Conservation (phyloP, 1,140 invertebrate species). For the Diabrotica undecimpunctata region DNA sequence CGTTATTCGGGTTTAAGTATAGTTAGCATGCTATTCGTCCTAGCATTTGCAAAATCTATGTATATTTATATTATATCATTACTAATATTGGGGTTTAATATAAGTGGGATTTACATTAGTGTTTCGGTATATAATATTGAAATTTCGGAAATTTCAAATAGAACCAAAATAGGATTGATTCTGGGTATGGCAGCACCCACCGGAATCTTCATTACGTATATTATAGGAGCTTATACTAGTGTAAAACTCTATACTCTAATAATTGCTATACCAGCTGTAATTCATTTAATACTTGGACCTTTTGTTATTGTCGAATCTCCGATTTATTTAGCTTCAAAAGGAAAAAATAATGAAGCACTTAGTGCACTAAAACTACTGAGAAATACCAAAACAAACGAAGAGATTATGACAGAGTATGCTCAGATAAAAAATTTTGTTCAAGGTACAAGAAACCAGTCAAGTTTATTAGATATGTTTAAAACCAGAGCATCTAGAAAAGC, state of each 20-base stretch:
- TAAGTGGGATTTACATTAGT: neutral
- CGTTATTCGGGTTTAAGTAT: neutral
- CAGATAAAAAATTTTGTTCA: neutral
- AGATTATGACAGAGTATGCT: neutral
- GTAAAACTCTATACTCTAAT: neutral
- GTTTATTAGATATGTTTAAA: neutral
- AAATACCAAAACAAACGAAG: neutral
- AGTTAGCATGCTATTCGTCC: neutral
- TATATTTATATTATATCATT: neutral
- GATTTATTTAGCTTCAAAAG: neutral
- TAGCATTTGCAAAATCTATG: neutral
- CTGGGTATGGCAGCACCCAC: neutral
- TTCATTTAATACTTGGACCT: neutral
- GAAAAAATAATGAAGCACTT: neutral
- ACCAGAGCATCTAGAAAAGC: neutral
- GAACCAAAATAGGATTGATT: neutral
- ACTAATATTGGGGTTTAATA: neutral
- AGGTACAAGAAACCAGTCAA: neutral
- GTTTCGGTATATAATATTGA: neutral
- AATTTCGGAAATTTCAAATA: neutral
- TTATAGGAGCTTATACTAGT: neutral
- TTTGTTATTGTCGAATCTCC: neutral
- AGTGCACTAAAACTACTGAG: neutral
- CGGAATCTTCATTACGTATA: neutral
- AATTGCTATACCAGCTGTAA: neutral